These are phyloP conservation scores for Cosmopolites sordidus DNA, from an alignment of 2,888 invertebrate species.

Conservation along the genomic window DNA sequence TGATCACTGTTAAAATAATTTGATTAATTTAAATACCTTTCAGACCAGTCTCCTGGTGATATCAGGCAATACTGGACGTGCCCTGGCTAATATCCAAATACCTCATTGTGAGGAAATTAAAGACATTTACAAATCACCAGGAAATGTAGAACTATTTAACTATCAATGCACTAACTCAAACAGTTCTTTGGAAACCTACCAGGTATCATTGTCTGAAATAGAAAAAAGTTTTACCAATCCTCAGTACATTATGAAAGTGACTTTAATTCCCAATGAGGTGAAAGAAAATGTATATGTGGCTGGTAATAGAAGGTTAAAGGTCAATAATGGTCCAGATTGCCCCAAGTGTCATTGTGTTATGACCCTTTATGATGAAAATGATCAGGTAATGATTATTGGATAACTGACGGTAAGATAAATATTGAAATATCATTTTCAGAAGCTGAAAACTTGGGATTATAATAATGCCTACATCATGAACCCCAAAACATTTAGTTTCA, in stretches of 20 bases:
- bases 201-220: slow-evolving; percentile 14
- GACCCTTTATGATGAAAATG: slow-evolving; percentile 20
- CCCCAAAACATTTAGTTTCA: slow-evolving; percentile 64
- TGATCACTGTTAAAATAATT: not conserved
- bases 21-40: not conserved
- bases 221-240: slow-evolving; percentile 18
- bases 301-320: slow-evolving; percentile 14
- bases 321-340: slow-evolving; percentile 21
- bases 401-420: too few species aligned
- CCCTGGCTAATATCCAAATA: slow-evolving; percentile 56
- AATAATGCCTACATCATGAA: slow-evolving; percentile 67
- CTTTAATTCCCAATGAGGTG: not conserved
- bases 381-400: slow-evolving; percentile 12
- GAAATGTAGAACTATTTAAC: slow-evolving; percentile 2
- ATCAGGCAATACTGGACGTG: slow-evolving; percentile 65
- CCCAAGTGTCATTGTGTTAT: slow-evolving; percentile 20
- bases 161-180: slow-evolving; percentile 16
- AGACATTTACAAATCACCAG: not conserved
- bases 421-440: slow-evolving; percentile 3
- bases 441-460: slow-evolving; percentile 55
- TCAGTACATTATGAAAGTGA: slow-evolving; percentile 16
- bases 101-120: slow-evolving; percentile 25
- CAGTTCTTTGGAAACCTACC: not conserved
- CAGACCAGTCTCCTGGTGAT: slow-evolving; percentile 56
- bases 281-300: slow-evolving; percentile 3